phyloP scores from a whole-genome alignment of 1,140 invertebrate species.

The Gryllus bimaculatus region DNA sequence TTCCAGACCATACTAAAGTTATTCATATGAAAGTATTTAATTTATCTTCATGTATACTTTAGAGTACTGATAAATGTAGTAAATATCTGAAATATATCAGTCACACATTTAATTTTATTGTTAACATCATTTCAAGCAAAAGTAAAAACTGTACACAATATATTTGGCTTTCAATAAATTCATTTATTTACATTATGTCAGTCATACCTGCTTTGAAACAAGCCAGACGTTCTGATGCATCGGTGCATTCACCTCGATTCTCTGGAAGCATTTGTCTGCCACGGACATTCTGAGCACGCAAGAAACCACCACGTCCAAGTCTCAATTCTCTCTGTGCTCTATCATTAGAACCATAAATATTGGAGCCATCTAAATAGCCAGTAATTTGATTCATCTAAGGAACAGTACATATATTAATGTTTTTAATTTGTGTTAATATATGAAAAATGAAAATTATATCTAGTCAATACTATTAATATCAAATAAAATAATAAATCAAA shows the following conservation, averaged over 20 bases:
- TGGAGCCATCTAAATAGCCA: constrained; percentile 59
- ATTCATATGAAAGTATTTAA: no score
- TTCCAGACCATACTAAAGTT: no score
- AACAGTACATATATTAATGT: neutral
- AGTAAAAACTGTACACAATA: neutral
- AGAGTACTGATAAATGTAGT: neutral
- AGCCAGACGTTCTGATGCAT: constrained; percentile 16
- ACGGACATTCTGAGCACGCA: constrained; percentile 36
- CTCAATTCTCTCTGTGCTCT: constrained; percentile 43
- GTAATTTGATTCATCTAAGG: constrained; percentile 58
- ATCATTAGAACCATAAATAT: constrained; percentile 56
- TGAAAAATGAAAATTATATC: constrained; percentile 8
- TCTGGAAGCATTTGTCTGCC: constrained; percentile 16
- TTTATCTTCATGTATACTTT: no score
- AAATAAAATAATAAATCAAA: no score
- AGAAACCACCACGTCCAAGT: constrained; percentile 43
- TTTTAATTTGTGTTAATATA: neutral
- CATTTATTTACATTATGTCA: neutral
- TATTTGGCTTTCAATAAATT: neutral
- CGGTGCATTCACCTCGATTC: constrained; percentile 20
- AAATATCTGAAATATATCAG: neutral
- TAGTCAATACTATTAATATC: no score
- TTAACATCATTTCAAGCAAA: neutral
- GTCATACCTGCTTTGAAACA: constrained; percentile 19
- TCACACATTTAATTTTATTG: neutral